Percentiles rank a stretch among this genome's conserved stretches.
phyloP scores from a whole-genome alignment of 1,140 invertebrate genomes.

The Oedothorax gibbosus region DNA sequence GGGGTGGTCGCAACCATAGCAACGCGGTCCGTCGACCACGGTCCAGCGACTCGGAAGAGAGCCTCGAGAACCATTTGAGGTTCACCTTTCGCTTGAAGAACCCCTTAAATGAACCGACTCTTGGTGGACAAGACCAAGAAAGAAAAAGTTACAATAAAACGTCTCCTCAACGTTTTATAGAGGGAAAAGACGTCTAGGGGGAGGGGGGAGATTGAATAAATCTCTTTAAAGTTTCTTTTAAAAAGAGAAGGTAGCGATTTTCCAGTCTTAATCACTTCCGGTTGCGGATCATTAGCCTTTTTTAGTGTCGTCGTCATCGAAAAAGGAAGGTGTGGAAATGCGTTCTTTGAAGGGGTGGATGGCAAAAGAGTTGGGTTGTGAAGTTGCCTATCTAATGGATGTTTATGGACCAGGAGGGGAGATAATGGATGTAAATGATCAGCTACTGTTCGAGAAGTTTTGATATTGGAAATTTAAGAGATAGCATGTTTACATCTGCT shows the following conservation, averaged over 20 bases:
- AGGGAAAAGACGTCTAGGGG: no score
- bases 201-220: background rate
- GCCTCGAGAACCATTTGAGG: slow-evolving; percentile 6
- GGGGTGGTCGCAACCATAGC: background rate
- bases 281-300: background rate
- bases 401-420: no score
- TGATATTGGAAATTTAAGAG: no score
- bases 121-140: background rate
- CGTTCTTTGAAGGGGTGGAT: no score
- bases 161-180: background rate
- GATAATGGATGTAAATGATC: no score
- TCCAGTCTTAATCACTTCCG: slow-evolving; percentile 8
- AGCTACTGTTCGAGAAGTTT: no score
- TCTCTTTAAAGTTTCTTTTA: background rate
- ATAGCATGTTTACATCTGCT: no score
- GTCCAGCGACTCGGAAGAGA: slow-evolving; percentile 16
- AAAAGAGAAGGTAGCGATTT: background rate
- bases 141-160: background rate
- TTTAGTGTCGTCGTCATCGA: background rate
- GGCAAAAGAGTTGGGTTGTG: no score
- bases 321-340: no score
- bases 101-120: slow-evolving; percentile 8
- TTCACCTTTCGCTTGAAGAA: slow-evolving; percentile 18
- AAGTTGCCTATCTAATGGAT: no score
- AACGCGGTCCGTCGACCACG: background rate